Conservation (phyloP, 2,797 vertebrate genomes). For the Neosilurus mollespiculum region DNA sequence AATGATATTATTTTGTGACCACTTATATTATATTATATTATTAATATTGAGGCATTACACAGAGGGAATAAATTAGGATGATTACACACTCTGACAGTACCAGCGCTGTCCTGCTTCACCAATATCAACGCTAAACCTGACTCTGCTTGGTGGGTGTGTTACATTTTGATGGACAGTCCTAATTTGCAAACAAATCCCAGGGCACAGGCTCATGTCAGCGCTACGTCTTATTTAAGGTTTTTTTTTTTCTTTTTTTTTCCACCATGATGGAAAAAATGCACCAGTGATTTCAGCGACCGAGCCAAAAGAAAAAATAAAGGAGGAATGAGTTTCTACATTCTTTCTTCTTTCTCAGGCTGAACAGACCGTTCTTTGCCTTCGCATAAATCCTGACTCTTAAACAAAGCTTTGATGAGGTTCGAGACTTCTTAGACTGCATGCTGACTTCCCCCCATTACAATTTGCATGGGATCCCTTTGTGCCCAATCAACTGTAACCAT, state of each 20-base stretch:
- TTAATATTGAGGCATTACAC: too few relatives aligned
- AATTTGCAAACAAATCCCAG: background rate
- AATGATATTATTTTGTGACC: background rate
- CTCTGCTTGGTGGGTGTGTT: background rate
- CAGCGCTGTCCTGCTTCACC: background rate
- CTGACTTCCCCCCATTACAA: conserved; percentile 34
- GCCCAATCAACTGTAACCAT: conserved; percentile 36
- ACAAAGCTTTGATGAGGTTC: conserved; percentile 59
- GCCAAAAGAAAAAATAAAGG: background rate
- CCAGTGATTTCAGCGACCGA: background rate
- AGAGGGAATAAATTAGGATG: too few relatives aligned
- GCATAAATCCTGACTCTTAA: conserved; percentile 47
- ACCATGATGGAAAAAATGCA: background rate
- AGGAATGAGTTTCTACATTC: conserved; percentile 50
- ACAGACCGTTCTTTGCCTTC: conserved; percentile 16
- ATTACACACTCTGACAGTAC: background rate
- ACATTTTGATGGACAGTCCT: background rate
- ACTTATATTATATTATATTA: too few relatives aligned
- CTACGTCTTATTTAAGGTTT: background rate
- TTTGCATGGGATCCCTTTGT: conserved; percentile 35
- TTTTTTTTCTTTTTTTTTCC: background rate
- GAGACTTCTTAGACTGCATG: conserved; percentile 49
- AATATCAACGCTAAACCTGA: background rate
- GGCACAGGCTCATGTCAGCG: background rate
- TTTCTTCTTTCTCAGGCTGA: conserved; percentile 46